These are phyloP conservation scores for Glomeris maerens DNA, from an alignment of 1,140 invertebrate species.

Conservation along the genomic window DNA sequence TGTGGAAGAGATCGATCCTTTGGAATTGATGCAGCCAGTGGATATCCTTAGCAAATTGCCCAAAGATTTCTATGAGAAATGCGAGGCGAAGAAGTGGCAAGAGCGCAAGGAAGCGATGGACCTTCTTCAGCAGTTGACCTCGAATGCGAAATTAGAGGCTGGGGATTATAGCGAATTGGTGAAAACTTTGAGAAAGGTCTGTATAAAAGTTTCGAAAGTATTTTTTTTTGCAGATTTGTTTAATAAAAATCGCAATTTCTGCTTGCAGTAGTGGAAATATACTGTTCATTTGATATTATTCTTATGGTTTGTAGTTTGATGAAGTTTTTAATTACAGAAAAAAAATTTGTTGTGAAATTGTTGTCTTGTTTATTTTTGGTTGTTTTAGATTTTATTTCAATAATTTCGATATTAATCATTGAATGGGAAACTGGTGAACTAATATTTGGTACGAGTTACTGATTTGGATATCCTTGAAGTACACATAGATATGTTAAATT, in stretches of 20 bases:
- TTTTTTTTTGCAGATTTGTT: not conserved
- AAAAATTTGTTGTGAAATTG: no score
- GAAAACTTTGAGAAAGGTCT: slow-evolving; percentile 72
- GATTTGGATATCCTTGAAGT: no score
- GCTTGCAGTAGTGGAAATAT: no score
- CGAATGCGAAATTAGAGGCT: slow-evolving; percentile 68
- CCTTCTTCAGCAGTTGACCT: slow-evolving; percentile 55
- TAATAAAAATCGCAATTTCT: not conserved
- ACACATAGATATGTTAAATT: no score
- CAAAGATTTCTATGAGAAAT: slow-evolving; percentile 89
- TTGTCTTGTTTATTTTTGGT: no score
- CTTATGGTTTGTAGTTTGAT: no score
- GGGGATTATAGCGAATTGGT: slow-evolving; percentile 89
- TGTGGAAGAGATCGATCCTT: slow-evolving; percentile 66
- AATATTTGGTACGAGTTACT: no score
- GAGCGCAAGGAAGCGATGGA: slow-evolving; percentile 86
- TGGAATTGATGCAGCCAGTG: slow-evolving; percentile 77
- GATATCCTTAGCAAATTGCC: slow-evolving; percentile 84
- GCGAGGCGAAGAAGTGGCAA: slow-evolving; percentile 96
- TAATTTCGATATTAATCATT: no score
- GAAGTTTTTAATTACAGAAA: no score
- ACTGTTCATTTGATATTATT: no score
- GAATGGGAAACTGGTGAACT: no score
- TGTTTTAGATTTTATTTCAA: no score
- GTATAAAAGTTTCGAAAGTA: not conserved